These are phyloP conservation scores for Apamea epomidion DNA, from an alignment of 2,888 invertebrate species.

Conservation along the genomic window DNA sequence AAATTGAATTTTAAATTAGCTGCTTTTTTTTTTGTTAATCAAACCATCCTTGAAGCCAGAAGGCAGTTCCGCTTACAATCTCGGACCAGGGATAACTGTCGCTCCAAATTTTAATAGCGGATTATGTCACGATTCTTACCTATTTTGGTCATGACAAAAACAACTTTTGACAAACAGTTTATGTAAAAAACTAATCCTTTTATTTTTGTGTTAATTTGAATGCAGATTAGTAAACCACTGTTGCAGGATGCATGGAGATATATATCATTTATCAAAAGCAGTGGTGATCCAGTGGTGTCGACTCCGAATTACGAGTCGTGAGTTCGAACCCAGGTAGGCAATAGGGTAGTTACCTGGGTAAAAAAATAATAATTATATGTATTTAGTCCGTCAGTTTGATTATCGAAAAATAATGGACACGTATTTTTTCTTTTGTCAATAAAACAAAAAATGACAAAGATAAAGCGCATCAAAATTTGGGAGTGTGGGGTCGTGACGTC, in stretches of 20 bases:
- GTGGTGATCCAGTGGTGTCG: no score
- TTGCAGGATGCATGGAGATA: not conserved
- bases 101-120: conserved; percentile 59
- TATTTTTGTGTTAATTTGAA: conserved; percentile 42
- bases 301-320: no score
- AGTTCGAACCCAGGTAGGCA: not conserved
- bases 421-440: no score
- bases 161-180: conserved; percentile 40
- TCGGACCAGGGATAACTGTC: conserved; percentile 64
- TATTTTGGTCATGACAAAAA: conserved; percentile 59
- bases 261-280: not conserved
- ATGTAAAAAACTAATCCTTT: conserved; percentile 54
- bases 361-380: no score
- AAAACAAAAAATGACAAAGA: no score
- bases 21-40: conserved; percentile 62
- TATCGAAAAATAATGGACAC: no score
- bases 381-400: no score
- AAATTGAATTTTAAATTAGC: conserved; percentile 55
- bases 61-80: conserved; percentile 65
- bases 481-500: no score
- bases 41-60: conserved; percentile 69
- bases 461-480: no score
- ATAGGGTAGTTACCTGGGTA: no score
- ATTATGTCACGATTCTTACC: conserved; percentile 62
- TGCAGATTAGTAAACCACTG: conserved; percentile 37